phyloP scores from a whole-genome alignment of 2,888 invertebrate species.

The Malacosoma neustria region DNA sequence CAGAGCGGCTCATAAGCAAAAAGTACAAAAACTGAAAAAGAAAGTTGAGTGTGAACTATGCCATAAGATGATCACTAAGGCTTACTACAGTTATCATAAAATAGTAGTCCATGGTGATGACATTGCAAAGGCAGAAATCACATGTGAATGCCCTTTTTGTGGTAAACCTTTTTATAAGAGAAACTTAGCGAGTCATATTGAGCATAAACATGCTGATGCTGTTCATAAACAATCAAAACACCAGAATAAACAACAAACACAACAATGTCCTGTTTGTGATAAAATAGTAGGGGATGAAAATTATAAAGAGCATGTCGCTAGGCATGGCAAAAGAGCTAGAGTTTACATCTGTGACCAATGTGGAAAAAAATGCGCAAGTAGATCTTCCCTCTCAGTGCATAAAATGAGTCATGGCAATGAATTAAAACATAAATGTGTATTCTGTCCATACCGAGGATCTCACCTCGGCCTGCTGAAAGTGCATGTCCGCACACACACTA shows the following conservation, averaged over 20 bases:
- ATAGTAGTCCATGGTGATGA: slow-evolving; percentile 16
- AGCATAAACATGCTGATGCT: slow-evolving; percentile 17
- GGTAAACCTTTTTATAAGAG: slow-evolving; percentile 9
- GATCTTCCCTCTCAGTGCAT: slow-evolving; percentile 26
- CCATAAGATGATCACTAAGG: slow-evolving; percentile 17
- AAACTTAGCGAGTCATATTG: slow-evolving; percentile 20
- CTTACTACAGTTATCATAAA: slow-evolving; percentile 21
- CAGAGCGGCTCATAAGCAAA: slow-evolving; percentile 15
- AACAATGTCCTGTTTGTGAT: slow-evolving; percentile 21
- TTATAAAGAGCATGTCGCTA: slow-evolving; percentile 19
- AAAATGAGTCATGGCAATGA: slow-evolving; percentile 25
- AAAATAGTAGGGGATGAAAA: slow-evolving; percentile 12
- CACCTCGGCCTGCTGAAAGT: slow-evolving; percentile 27
- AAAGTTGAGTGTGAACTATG: slow-evolving; percentile 27
- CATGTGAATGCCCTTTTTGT: slow-evolving; percentile 17
- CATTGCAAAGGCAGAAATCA: slow-evolving; percentile 13
- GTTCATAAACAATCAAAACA: no score
- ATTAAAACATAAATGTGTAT: slow-evolving; percentile 29
- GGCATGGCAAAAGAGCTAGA: slow-evolving; percentile 14
- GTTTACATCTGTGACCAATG: slow-evolving; percentile 32
- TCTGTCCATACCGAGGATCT: slow-evolving; percentile 31
- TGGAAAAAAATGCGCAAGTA: slow-evolving; percentile 24
- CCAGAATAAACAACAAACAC: background rate
- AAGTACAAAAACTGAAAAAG: slow-evolving; percentile 8
- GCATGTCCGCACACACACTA: slow-evolving; percentile 31